phyloP scores from a whole-genome alignment of 2,888 invertebrate genomes.

The Sacculina carcini region DNA sequence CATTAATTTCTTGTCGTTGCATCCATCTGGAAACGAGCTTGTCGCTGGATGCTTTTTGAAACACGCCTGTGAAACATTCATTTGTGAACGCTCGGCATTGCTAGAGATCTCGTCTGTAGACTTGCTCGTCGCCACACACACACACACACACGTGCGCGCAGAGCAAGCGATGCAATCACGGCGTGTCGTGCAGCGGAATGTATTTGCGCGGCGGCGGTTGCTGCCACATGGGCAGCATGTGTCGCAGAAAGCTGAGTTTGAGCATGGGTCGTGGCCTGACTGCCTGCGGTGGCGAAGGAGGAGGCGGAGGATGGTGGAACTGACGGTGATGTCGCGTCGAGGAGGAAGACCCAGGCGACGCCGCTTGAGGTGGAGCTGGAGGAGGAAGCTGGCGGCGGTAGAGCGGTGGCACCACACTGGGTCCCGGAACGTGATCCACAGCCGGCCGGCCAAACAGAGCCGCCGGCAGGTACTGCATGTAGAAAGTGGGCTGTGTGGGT shows the following conservation, averaged over 20 bases:
- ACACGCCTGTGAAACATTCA: too few relatives aligned
- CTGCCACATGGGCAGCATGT: neutral
- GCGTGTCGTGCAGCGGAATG: neutral
- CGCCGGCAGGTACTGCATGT: conserved; percentile 2
- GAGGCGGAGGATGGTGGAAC: too few relatives aligned
- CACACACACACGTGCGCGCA: too few relatives aligned
- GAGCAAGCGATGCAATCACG: too few relatives aligned
- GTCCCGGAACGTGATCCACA: neutral
- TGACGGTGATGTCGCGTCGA: too few relatives aligned
- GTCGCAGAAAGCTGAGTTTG: neutral
- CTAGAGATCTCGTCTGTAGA: too few relatives aligned
- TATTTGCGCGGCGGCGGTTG: neutral
- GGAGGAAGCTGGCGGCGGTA: too few relatives aligned
- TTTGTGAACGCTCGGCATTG: too few relatives aligned
- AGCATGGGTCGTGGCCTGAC: neutral
- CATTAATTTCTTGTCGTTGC: too few relatives aligned
- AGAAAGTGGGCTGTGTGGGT: neutral
- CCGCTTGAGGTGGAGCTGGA: neutral
- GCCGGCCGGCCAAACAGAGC: neutral
- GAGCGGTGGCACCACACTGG: neutral
- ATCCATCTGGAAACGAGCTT: too few relatives aligned
- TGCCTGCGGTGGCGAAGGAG: neutral
- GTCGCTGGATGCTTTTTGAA: too few relatives aligned
- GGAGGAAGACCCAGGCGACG: neutral
- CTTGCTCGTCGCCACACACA: too few relatives aligned